phyloP scores from a whole-genome alignment of 2,888 invertebrate genomes.

The Trichogramma dendrolimi region DNA sequence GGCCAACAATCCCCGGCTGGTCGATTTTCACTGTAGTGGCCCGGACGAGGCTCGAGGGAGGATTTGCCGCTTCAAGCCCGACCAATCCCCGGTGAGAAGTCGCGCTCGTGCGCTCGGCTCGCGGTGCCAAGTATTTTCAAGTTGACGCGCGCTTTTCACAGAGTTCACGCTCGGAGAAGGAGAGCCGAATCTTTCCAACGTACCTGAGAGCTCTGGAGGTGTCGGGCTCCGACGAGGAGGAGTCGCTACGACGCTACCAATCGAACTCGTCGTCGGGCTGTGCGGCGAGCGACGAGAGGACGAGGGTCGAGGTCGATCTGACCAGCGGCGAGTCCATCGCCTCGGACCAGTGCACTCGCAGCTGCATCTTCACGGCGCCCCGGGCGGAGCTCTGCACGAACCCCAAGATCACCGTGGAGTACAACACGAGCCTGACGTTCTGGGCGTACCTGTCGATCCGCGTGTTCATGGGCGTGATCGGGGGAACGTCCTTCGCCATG shows the following conservation, averaged over 20 bases:
- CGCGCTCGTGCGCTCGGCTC: too few species aligned
- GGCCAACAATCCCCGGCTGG: slow-evolving; percentile 54
- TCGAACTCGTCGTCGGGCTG: slow-evolving; percentile 28
- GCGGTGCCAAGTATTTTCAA: neutral
- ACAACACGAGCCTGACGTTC: slow-evolving; percentile 65
- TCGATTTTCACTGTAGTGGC: slow-evolving; percentile 30
- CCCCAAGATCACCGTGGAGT: slow-evolving; percentile 57
- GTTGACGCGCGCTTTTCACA: neutral
- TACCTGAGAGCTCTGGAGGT: slow-evolving; percentile 18
- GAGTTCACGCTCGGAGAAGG: neutral
- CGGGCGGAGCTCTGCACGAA: slow-evolving; percentile 62
- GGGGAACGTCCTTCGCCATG: slow-evolving; percentile 74
- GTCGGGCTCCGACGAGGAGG: slow-evolving; percentile 33
- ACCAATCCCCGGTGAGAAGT: neutral
- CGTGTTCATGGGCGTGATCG: slow-evolving; percentile 58
- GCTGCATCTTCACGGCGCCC: slow-evolving; percentile 60
- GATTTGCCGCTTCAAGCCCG: slow-evolving; percentile 12
- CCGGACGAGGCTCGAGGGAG: neutral
- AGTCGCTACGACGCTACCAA: slow-evolving; percentile 31
- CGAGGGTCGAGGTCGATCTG: neutral
- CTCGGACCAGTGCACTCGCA: slow-evolving; percentile 29
- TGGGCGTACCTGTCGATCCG: slow-evolving; percentile 68
- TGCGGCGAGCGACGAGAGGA: slow-evolving; percentile 3
- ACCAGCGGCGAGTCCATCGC: neutral
- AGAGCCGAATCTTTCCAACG: neutral